Evolutionary conservation across 2,888 invertebrate genomes (phyloP).

Genomic region (Tetragnatha montana): DNA sequence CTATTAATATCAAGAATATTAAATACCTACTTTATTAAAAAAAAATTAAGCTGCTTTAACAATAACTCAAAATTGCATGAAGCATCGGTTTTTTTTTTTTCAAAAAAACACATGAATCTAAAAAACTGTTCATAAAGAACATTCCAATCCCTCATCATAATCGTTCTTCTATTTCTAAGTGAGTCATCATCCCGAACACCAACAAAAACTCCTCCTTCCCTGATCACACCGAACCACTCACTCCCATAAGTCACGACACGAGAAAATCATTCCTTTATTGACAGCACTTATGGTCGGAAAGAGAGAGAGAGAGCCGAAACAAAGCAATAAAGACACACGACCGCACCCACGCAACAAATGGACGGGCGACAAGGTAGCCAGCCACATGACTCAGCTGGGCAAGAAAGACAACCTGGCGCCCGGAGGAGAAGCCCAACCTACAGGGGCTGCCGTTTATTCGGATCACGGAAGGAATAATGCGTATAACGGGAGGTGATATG

Average conservation of each 20-base stretch:
- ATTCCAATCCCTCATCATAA: neutral
- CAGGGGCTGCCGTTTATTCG: constrained; percentile 34
- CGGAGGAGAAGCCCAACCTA: constrained; percentile 2
- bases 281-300: constrained; percentile 32
- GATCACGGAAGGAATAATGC: constrained; percentile 18
- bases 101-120: too few relatives aligned
- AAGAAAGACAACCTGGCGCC: constrained; percentile 24
- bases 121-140: too few relatives aligned
- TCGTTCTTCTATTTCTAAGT: neutral
- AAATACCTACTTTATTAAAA: too few relatives aligned
- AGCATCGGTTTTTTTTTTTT: too few relatives aligned
- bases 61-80: too few relatives aligned
- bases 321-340: neutral
- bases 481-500: neutral
- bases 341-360: constrained; percentile 39
- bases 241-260: constrained; percentile 24
- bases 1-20: too few relatives aligned
- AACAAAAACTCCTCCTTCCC: neutral
- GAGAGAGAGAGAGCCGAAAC: neutral
- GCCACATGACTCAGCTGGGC: constrained; percentile 39
- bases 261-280: constrained; percentile 33
- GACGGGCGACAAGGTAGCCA: constrained; percentile 13
- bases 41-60: too few relatives aligned
- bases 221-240: neutral
- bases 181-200: constrained; percentile 18